These are phyloP conservation scores for Phrynosoma blainvillii DNA, from an alignment of 2,113 vertebrate genomes.

Conservation along the genomic window DNA sequence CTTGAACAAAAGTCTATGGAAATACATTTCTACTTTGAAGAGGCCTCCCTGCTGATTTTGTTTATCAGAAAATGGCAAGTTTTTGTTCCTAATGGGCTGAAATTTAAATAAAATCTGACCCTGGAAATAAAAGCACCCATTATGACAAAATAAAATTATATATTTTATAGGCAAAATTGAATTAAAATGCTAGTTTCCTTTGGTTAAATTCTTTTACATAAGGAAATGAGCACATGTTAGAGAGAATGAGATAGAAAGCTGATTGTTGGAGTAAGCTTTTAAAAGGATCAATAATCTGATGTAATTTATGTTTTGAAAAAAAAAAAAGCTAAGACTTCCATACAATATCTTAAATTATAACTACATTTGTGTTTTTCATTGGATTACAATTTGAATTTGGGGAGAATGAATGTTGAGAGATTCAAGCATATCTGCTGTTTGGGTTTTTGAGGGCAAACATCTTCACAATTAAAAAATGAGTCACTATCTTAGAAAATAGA, in stretches of 20 bases:
- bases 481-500: neutral
- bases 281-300: slow-evolving; percentile 82
- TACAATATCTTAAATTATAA: slow-evolving; percentile 71
- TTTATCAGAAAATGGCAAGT: slow-evolving; percentile 93
- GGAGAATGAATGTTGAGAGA: slow-evolving; percentile 60
- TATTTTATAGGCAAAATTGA: slow-evolving; percentile 85
- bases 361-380: slow-evolving; percentile 73
- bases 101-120: slow-evolving; percentile 96
- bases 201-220: slow-evolving; percentile 85
- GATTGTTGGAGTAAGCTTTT: slow-evolving; percentile 81
- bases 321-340: slow-evolving; percentile 74
- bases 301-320: slow-evolving; percentile 79
- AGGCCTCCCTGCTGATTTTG: slow-evolving; percentile 94
- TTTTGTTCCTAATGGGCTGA: slow-evolving; percentile 93
- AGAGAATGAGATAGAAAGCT: slow-evolving; percentile 77
- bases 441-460: slow-evolving; percentile 4
- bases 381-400: slow-evolving; percentile 70
- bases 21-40: slow-evolving; percentile 86
- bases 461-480: slow-evolving; percentile 5
- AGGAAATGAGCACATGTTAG: slow-evolving; percentile 82
- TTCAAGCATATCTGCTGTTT: slow-evolving; percentile 35
- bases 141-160: slow-evolving; percentile 91
- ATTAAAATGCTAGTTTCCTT: slow-evolving; percentile 86
- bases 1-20: slow-evolving; percentile 88
- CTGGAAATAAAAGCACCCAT: slow-evolving; percentile 89